Evolutionary conservation across 2,113 vertebrate species (phyloP), one percentile per base, ranked within the genome.

Genomic region (Eublepharis macularius): DNA sequence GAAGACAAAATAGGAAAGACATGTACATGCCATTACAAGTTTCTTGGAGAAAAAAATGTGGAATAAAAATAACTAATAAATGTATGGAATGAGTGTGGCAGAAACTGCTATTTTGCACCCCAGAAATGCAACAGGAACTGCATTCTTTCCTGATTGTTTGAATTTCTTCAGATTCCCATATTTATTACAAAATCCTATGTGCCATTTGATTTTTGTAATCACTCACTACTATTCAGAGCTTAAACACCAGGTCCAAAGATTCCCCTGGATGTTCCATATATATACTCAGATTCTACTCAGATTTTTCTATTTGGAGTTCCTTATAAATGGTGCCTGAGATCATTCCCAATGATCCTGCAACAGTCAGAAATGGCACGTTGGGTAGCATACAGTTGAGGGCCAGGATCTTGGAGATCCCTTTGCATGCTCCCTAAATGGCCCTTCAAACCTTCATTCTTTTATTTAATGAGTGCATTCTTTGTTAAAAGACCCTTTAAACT

Each of bases 401-500:
- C 19, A 70, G 6, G 10, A n/a, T 51, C 66, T 60, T 7, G 39
- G 68, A 93, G 88, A 93, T 93, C 92, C 90, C 94, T 92, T 8
- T 73, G 47, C 47, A 75, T 34, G 19, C 6, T 85, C 89, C 90
- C 60, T 88, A 94, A 91, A 92, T 90, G 89, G 92, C 88, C 92
- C 81, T 88, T 90, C 92, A 91, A 90, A 91, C 92, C 4, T 17
- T 24, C 32, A 73, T 32, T 60, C 11, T 49, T 85, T 84, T 86
- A 90, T 91, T 83, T 90, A 89, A 60, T 66, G 87, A 69, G 76
- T 86, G 90, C 83, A 87, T 21, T 88, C 88, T 73, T 81, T 93
- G 88, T 88, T 79, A 60, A 73, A 87, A 54, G 81, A 68, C 87
- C 85, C 5, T 0, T 73, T 88, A 90, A 87, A 77, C 0, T 7